Base-by-base conservation (phyloP, 2,113 vertebrate genomes). In the Chauna torquata region DNA sequence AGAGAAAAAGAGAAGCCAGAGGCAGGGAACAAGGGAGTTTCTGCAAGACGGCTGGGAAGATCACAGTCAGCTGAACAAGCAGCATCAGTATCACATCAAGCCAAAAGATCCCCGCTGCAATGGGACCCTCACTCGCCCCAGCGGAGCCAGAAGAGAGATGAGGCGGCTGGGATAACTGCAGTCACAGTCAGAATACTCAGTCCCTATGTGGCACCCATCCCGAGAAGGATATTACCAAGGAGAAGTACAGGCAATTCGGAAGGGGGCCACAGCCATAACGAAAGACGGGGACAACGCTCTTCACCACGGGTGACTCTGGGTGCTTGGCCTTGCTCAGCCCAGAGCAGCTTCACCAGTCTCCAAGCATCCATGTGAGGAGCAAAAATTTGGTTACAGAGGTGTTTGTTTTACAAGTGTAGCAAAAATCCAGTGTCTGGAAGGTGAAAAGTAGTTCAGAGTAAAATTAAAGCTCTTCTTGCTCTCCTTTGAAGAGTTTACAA, bases 241-340 rank as follows among this genome's bases (percentile, higher is more conserved):
- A 50, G 49, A 79, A 62, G 14, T 16, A 12, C 30, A 45, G 38
- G 44, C 15, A 7, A 22, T 32, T 49, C 30, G 30, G 28, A 40
- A 38, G 38, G 32, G 27, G 28, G 27, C 27, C 24, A 19, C 45
- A 32, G 38, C 8, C 20, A 12, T 24, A 49, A 40, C 18, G 8
- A 49, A 40, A 25, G 20, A 50, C 22, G 10, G 34, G 20, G 76
- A 64, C 16, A 30, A 50, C 11, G 44, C 58, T 38, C 20, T 49
- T 15, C 25, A 54, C 58, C 55, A 8, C 1, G 9, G 42, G 8
- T 36, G 11, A 57, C 24, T 20, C 16, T 4, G 0, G 0, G 40
- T 24, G 16, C 62, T 69, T 5, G 0, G 3, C 8, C 61, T 44
- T 8, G 9, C 45, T 32, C 47, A 38, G 30, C 28, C 30, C 58